phyloP scores from a whole-genome alignment of 1,140 invertebrate species.

The Rhyacophila brunnea region DNA sequence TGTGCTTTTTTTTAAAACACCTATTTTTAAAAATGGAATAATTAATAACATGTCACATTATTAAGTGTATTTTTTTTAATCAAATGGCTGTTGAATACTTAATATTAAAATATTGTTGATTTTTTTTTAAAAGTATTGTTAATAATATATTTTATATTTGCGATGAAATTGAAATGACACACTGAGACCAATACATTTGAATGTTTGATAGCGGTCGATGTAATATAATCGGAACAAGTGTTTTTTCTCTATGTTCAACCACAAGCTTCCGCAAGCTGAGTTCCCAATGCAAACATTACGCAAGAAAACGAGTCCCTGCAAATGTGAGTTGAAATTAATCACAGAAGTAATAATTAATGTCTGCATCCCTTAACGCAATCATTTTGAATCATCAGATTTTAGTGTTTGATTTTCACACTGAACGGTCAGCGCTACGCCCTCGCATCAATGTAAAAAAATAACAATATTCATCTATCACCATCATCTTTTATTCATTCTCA shows the following conservation, averaged over 20 bases:
- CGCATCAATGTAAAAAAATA: not conserved
- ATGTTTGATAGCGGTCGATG: conserved; percentile 20
- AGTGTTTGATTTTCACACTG: not conserved
- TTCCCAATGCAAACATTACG: conserved; percentile 81
- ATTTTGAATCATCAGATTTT: conserved; percentile 1
- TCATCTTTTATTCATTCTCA: not conserved
- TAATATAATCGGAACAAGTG: conserved; percentile 25
- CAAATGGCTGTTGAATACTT: conserved; percentile 7
- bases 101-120: conserved; percentile 5
- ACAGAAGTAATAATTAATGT: not conserved
- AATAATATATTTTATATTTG: conserved; percentile 7
- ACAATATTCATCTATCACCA: not conserved
- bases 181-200: conserved; percentile 11
- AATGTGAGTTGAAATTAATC: conserved; percentile 68
- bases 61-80: not conserved
- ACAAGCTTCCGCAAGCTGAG: conserved; percentile 35
- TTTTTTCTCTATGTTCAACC: conserved; percentile 36
- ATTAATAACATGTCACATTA: not conserved
- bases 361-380: not conserved
- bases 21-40: conserved; percentile 9
- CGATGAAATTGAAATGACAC: conserved; percentile 1
- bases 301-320: conserved; percentile 84
- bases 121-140: not conserved
- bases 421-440: not conserved
- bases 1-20: conserved; percentile 6